Base-by-base conservation (phyloP, 2,888 invertebrate genomes). In the Agrypnus murinus region DNA sequence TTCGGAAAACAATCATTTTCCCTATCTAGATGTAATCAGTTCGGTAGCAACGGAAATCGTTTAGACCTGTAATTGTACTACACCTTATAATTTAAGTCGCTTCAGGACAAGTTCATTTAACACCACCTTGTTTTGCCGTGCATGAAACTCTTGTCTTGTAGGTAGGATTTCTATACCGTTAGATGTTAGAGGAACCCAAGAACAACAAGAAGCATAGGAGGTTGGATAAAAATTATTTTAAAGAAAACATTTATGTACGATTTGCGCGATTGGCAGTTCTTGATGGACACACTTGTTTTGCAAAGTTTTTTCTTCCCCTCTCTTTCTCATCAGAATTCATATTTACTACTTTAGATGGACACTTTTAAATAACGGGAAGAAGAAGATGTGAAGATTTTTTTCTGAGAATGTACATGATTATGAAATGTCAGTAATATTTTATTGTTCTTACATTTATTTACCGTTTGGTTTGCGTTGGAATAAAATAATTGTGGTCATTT, bases 11-110 rank as follows among this genome's bases (percentile, higher is more conserved):
- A 66, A 59, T 66, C 32, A 63, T 60, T 55, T 62, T 48, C 14
- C n/a, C 53, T 71, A 66, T 71, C 50, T 19, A 32, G 9, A 76
- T 65, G 65, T 72, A 69, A 78, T 81, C 80, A 78, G 79, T 79
- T 77, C 80, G 76, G 81, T 80, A 81, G 80, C 81, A 78, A 77
- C 78, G 75, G 78, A 75, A 81, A 80, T 79, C 76, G 77, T 79
- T 81, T 78, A 77, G 79, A 77, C 72, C 79, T 77, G 80, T 81
- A 81, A 82, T 81, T 81, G 81, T 75, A 77, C 75, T 79, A 77
- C 79, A 81, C 81, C 81, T 81, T 81, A 79, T 82, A 82, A 81
- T 82, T 81, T 81, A 79, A 81, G 80, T 80, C 79, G 81, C 81
- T 80, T 73, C 77, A 75, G 80, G 81, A 81, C 79, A 81, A 77